Evolutionary conservation across 2,888 invertebrate genomes (phyloP).

Genomic region (Scaptomyza cyrtandrae): DNA sequence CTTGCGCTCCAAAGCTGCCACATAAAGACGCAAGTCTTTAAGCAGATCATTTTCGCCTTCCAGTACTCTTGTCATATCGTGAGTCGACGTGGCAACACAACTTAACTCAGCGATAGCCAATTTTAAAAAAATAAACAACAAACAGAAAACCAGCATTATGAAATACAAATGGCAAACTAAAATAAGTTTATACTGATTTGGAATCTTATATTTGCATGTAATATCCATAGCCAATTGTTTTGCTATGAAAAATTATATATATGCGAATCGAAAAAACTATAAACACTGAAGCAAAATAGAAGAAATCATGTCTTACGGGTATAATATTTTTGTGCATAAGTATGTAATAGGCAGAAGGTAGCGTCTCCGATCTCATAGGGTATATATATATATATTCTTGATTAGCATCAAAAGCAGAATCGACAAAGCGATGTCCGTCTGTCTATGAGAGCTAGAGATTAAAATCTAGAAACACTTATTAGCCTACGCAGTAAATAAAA

Average conservation of each 20-base stretch:
- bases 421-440: too few relatives aligned
- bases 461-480: too few relatives aligned
- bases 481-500: too few relatives aligned
- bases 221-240: conserved; percentile 18
- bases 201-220: neutral
- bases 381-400: too few relatives aligned
- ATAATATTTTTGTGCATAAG: too few relatives aligned
- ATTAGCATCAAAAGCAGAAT: too few relatives aligned
- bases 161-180: neutral
- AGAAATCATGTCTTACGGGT: too few relatives aligned
- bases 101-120: neutral
- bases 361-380: too few relatives aligned
- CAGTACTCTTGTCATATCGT: conserved; percentile 17
- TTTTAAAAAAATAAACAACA: neutral
- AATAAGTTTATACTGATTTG: too few relatives aligned
- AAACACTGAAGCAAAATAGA: neutral
- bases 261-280: neutral
- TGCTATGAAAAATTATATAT: neutral
- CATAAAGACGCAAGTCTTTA: neutral
- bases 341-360: too few relatives aligned
- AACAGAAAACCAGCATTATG: conserved; percentile 15
- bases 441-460: too few relatives aligned
- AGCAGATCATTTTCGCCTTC: conserved; percentile 38
- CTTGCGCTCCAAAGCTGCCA: conserved; percentile 21
- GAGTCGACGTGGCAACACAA: conserved; percentile 45